These are phyloP conservation scores for Sylvilagus floridanus DNA, from an alignment of 2,797 vertebrate species.

Conservation along the genomic window DNA sequence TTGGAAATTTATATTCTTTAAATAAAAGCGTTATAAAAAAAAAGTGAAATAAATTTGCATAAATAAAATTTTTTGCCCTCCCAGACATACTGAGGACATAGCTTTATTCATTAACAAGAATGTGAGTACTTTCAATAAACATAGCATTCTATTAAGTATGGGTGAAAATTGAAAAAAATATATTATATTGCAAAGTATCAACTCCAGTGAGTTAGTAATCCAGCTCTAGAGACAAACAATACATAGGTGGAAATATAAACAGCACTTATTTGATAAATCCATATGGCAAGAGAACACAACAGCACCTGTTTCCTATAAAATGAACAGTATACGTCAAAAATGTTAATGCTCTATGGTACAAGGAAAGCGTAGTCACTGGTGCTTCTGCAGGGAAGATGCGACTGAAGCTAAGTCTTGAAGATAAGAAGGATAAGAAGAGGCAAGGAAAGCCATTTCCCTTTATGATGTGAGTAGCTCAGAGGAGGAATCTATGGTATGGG, in stretches of 20 bases:
- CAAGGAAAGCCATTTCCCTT: background rate
- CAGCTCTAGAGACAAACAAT: background rate
- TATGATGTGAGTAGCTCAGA: background rate
- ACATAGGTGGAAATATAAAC: background rate
- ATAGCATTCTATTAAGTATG: background rate
- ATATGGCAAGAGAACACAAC: background rate
- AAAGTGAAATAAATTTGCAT: background rate
- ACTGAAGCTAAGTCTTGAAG: background rate
- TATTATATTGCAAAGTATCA: background rate
- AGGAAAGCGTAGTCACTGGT: background rate
- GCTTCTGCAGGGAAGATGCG: background rate
- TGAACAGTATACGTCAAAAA: background rate
- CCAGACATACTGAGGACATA: background rate
- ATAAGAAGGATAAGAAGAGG: background rate
- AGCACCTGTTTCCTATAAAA: background rate
- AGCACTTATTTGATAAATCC: background rate
- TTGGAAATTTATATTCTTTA: no score
- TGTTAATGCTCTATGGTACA: background rate
- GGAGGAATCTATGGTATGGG: background rate
- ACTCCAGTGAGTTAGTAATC: background rate
- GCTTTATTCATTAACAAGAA: constrained; percentile 17
- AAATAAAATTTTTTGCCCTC: background rate
- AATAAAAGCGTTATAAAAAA: no score
- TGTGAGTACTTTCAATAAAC: background rate
- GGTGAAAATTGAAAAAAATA: background rate